Evolutionary conservation across 2,888 invertebrate genomes (phyloP).

Genomic region (Arrhopalites spinosus): DNA sequence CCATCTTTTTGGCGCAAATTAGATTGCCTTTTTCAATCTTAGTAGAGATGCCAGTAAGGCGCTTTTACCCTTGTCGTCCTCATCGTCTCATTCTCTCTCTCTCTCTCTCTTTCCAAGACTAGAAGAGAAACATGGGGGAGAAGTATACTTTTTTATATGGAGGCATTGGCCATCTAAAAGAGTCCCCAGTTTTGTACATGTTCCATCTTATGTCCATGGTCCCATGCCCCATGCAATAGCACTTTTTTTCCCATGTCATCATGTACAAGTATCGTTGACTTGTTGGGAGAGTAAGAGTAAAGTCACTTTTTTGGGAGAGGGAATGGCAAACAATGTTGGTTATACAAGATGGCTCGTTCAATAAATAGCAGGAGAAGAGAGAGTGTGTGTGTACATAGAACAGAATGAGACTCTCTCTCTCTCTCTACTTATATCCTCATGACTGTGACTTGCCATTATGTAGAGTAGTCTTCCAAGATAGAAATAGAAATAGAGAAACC

Average conservation of each 20-base stretch:
- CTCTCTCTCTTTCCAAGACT: neutral
- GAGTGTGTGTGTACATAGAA: neutral
- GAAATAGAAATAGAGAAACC: neutral
- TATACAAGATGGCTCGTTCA: neutral
- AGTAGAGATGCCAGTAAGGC: conserved; percentile 35
- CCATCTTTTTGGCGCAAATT: conserved; percentile 30
- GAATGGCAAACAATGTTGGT: neutral
- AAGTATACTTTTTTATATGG: neutral
- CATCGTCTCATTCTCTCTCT: conserved; percentile 6
- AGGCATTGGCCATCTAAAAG: too few relatives aligned
- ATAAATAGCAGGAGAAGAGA: neutral
- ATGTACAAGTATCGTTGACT: too few relatives aligned
- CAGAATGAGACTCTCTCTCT: neutral
- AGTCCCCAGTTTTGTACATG: too few relatives aligned
- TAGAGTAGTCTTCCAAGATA: neutral
- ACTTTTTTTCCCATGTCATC: too few relatives aligned
- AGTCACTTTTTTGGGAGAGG: too few relatives aligned
- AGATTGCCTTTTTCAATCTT: conserved; percentile 42
- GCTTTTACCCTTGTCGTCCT: conserved; percentile 18
- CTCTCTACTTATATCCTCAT: neutral
- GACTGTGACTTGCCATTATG: conserved; percentile 15
- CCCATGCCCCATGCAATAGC: too few relatives aligned
- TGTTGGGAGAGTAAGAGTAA: too few relatives aligned
- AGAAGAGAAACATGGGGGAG: neutral
- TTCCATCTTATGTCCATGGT: too few relatives aligned